Percentiles rank a stretch among this genome's conserved stretches.
Evolutionary conservation across 1,140 invertebrate species (phyloP).

Genomic region (Conopomorpha cramerella): DNA sequence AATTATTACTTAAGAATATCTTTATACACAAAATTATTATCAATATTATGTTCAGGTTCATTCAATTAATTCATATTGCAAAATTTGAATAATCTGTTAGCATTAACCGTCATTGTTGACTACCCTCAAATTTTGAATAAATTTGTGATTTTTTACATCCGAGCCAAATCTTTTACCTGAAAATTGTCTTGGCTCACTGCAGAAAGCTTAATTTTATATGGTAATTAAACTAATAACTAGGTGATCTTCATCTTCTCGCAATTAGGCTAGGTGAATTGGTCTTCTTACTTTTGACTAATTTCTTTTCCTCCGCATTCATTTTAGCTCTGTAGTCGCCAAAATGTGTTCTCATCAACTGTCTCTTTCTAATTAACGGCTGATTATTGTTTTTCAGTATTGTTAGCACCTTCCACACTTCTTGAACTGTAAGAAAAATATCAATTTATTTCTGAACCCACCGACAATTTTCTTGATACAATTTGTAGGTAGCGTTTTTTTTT

Average conservation of each 20-base stretch:
- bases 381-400: conserved; percentile 69
- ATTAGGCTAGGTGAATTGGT: too few species aligned
- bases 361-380: conserved; percentile 69
- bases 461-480: too few species aligned
- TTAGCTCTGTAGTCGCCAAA: conserved; percentile 76
- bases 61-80: too few species aligned
- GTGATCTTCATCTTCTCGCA: too few species aligned
- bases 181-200: background rate
- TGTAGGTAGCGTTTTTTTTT: too few species aligned
- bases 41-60: too few species aligned
- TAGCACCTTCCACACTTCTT: conserved; percentile 66
- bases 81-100: too few species aligned
- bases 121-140: background rate
- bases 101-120: too few species aligned
- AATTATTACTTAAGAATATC: background rate
- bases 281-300: conserved; percentile 50
- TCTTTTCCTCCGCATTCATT: conserved; percentile 75
- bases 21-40: too few species aligned
- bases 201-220: background rate
- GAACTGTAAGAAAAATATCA: conserved; percentile 56
- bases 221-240: background rate
- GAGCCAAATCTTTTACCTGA: background rate
- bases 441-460: too few species aligned
- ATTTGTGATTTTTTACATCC: background rate
- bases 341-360: conserved; percentile 72